phyloP scores from a whole-genome alignment of 2,797 vertebrate species.

The Notolabrus celidotus region DNA sequence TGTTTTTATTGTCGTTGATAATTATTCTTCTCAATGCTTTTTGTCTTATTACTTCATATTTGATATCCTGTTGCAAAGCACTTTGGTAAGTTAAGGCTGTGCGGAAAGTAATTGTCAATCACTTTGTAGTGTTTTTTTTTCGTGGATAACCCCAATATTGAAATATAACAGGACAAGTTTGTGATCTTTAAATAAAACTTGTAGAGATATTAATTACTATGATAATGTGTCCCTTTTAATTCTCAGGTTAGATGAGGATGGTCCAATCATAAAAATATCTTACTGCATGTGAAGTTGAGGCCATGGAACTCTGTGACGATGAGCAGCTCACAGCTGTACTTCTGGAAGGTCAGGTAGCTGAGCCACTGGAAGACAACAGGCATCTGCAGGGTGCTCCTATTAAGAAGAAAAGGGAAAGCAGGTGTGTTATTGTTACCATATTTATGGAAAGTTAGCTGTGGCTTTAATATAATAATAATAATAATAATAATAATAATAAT shows the following conservation, averaged over 20 bases:
- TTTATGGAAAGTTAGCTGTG: neutral
- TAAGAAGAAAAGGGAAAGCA: conserved; percentile 4
- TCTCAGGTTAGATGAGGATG: conserved; percentile 1
- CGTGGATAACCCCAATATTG: no score
- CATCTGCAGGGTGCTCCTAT: conserved; percentile 92
- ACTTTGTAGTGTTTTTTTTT: neutral
- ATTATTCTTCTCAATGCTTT: neutral
- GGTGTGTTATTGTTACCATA: neutral
- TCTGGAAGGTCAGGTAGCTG: conserved; percentile 96
- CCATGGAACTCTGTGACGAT: conserved; percentile 94
- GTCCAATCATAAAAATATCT: conserved; percentile 68
- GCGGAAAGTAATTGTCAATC: no score
- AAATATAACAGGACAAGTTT: neutral
- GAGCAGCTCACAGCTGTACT: conserved; percentile 94
- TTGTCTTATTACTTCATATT: neutral
- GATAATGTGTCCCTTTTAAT: neutral
- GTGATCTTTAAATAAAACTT: neutral
- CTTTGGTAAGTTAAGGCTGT: neutral
- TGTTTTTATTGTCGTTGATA: neutral
- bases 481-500: no score
- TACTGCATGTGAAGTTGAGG: conserved; percentile 94
- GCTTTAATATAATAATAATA: no score
- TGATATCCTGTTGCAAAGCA: neutral
- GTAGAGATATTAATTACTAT: neutral
- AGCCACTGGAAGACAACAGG: conserved; percentile 90